Evolutionary conservation across 2,797 vertebrate species (phyloP).

Genomic region (Rhabdomys pumilio): DNA sequence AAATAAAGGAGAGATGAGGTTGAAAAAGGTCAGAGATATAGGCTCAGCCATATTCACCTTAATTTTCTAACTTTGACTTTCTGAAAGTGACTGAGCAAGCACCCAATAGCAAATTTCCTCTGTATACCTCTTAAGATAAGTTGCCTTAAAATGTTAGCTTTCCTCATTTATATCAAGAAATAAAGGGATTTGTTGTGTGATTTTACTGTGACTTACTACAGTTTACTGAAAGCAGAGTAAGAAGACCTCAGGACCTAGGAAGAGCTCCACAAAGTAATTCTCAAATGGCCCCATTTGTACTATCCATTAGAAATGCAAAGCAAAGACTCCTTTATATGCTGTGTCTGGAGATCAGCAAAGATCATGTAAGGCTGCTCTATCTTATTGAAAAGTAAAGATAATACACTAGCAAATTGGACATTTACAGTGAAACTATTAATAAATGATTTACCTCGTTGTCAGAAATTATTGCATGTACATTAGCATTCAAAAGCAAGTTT

Average conservation of each 20-base stretch:
- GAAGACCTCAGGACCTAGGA: neutral
- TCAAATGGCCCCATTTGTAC: constrained; percentile 35
- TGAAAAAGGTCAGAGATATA: neutral
- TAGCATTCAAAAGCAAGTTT: neutral
- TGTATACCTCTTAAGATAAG: neutral
- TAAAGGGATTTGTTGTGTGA: constrained; percentile 35
- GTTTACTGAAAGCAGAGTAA: constrained; percentile 69
- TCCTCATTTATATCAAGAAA: neutral
- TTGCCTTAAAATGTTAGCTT: accelerated
- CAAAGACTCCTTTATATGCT: constrained; percentile 40
- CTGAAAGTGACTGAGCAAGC: neutral
- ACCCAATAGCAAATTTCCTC: neutral
- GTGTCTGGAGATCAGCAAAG: constrained; percentile 37
- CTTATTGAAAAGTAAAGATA: constrained; percentile 23
- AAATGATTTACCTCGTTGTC: neutral
- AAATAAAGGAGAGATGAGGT: neutral
- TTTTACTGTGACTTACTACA: constrained; percentile 79
- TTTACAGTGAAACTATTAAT: constrained; percentile 28
- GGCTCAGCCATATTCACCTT: constrained; percentile 62
- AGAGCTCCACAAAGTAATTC: neutral
- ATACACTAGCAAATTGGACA: constrained; percentile 28
- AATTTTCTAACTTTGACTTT: neutral
- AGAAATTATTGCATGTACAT: neutral
- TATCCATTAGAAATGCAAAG: constrained; percentile 68
- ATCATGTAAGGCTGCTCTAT: neutral